Evolutionary conservation across 2,888 invertebrate species (phyloP).

Genomic region (Drosophila buzzatii): DNA sequence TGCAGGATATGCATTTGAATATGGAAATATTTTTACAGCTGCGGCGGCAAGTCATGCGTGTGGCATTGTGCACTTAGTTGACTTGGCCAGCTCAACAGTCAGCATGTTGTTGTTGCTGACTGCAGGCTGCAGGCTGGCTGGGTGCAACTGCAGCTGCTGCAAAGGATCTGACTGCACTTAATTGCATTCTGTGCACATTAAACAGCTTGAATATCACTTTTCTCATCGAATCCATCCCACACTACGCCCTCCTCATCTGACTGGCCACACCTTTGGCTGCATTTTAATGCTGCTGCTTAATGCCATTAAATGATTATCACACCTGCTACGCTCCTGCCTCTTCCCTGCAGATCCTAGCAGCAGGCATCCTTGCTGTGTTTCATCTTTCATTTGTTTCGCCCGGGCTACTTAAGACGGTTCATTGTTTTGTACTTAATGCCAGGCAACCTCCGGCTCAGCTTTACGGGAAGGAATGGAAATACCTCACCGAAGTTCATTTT

Average conservation of each 20-base stretch:
- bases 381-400: slow-evolving; percentile 60
- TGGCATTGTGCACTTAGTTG: slow-evolving; percentile 27
- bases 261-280: slow-evolving; percentile 57
- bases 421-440: slow-evolving; percentile 49
- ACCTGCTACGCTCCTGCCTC: slow-evolving; percentile 49
- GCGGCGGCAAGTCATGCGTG: slow-evolving; percentile 35
- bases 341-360: slow-evolving; percentile 8
- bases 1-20: slow-evolving; percentile 35
- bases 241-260: background rate
- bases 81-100: slow-evolving; percentile 2
- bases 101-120: slow-evolving; percentile 3
- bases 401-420: slow-evolving; percentile 47
- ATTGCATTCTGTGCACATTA: slow-evolving; percentile 65
- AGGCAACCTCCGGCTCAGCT: slow-evolving; percentile 13
- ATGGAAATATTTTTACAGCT: slow-evolving; percentile 29
- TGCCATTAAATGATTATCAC: slow-evolving; percentile 78
- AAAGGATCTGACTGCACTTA: slow-evolving; percentile 36
- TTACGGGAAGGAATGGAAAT: background rate
- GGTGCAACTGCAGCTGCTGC: slow-evolving; percentile 15
- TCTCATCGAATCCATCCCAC: slow-evolving; percentile 24
- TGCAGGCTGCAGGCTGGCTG: background rate
- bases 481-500: slow-evolving; percentile 2
- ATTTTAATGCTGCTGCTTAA: slow-evolving; percentile 67
- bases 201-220: slow-evolving; percentile 67
- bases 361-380: background rate